Percentiles rank a stretch among this genome's conserved stretches.
Evolutionary conservation across 2,113 vertebrate species (phyloP).

Genomic region (Eleginops maclovinus): DNA sequence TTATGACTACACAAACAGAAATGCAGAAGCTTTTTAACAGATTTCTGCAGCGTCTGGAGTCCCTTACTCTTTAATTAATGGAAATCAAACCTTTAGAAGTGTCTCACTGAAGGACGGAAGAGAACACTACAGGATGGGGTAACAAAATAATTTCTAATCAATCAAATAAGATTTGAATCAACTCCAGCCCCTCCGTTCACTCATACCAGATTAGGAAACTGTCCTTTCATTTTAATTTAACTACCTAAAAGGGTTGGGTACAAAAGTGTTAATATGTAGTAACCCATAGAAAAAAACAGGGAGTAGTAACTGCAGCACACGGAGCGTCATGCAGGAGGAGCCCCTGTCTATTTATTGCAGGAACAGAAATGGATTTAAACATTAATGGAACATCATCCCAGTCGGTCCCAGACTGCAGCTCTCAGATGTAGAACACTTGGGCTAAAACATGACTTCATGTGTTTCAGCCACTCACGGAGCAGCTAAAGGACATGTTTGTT

Average conservation of each 20-base stretch:
- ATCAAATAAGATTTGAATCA: no score
- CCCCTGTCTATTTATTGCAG: constrained; percentile 62
- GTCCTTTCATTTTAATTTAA: background rate
- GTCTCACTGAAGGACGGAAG: background rate
- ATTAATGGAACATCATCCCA: constrained; percentile 59
- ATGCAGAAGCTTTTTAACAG: constrained; percentile 6
- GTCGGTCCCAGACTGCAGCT: constrained; percentile 40
- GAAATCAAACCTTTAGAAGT: constrained; percentile 27
- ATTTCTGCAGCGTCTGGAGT: constrained; percentile 22
- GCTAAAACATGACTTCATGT: background rate
- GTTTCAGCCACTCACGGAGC: background rate
- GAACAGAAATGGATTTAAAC: constrained; percentile 65
- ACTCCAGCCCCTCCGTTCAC: no score
- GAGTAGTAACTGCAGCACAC: constrained; percentile 11
- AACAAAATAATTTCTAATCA: background rate
- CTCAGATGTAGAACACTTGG: constrained; percentile 21
- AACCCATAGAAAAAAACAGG: background rate
- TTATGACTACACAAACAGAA: constrained; percentile 27
- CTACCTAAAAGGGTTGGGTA: background rate
- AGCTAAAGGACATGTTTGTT: background rate
- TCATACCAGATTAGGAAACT: background rate
- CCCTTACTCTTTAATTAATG: background rate
- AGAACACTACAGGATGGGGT: background rate
- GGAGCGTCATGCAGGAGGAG: constrained; percentile 29
- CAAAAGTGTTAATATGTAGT: background rate